Conservation (phyloP, 1,140 invertebrate species). For the Globodera rostochiensis region DNA sequence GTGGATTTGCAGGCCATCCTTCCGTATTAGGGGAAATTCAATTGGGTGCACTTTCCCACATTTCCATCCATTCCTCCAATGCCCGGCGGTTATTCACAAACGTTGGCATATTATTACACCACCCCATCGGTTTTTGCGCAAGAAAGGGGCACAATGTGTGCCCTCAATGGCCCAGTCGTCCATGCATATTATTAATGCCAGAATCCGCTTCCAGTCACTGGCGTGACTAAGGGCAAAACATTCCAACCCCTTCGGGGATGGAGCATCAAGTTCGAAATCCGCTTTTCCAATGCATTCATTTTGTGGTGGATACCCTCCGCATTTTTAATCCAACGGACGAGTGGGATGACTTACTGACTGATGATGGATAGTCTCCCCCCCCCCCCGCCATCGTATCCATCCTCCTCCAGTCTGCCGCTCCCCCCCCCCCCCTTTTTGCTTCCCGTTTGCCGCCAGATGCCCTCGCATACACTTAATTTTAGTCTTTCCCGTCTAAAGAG, state of each 20-base stretch:
- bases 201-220: background rate
- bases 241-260: background rate
- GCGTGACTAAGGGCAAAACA: background rate
- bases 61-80: background rate
- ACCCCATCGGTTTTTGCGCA: background rate
- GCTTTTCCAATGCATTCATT: background rate
- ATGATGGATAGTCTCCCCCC: background rate
- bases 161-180: background rate
- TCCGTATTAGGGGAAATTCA: background rate
- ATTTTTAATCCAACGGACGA: background rate
- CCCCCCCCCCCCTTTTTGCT: background rate
- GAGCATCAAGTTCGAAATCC: background rate
- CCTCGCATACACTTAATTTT: slow-evolving; percentile 15
- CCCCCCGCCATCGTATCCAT: background rate
- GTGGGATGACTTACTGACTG: background rate
- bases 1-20: background rate
- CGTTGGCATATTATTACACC: too few species aligned
- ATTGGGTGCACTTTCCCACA: background rate
- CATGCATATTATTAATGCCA: background rate
- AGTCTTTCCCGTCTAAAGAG: background rate
- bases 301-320: background rate
- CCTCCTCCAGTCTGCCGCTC: background rate
- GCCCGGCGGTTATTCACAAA: background rate
- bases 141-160: background rate
- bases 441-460: background rate